Percentiles rank a stretch among this genome's conserved stretches.
Conservation (phyloP, 2,113 vertebrate species). For the Spizaetus ornatus region DNA sequence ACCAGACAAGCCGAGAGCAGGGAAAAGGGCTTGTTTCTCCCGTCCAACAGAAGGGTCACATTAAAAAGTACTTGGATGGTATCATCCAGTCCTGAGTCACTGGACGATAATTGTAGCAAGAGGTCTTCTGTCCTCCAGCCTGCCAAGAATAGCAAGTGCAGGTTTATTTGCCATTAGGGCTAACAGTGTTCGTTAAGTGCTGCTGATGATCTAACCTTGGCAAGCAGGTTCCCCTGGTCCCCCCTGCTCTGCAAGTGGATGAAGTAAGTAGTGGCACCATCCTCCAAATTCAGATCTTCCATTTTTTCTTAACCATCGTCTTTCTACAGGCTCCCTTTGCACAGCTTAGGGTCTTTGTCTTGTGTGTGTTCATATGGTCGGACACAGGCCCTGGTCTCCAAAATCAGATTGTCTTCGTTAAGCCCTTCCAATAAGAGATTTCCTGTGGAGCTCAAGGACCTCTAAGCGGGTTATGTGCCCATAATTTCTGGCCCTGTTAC, state of each 20-base stretch:
- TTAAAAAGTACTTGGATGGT: neutral
- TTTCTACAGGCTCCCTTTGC: neutral
- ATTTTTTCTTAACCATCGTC: neutral
- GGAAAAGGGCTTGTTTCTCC: neutral
- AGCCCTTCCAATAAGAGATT: constrained; percentile 34
- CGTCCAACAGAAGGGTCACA: neutral
- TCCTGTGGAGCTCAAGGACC: constrained; percentile 28
- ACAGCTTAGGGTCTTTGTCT: neutral
- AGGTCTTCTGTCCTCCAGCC: neutral
- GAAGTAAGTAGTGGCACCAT: neutral
- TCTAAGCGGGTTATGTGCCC: neutral
- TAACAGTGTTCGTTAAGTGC: neutral
- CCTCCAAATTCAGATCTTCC: neutral
- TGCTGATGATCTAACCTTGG: neutral
- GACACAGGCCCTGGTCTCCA: neutral
- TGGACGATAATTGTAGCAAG: neutral
- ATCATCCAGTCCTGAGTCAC: neutral
- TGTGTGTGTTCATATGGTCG: neutral
- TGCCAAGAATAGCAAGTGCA: neutral
- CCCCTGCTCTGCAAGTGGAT: neutral
- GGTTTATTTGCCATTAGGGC: neutral
- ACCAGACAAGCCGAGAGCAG: neutral
- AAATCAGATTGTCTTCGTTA: neutral
- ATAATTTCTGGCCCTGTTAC: neutral
- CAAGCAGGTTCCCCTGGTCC: constrained; percentile 1